These are phyloP conservation scores for Ganaspis brasiliensis DNA, from an alignment of 2,888 invertebrate genomes.

Conservation along the genomic window DNA sequence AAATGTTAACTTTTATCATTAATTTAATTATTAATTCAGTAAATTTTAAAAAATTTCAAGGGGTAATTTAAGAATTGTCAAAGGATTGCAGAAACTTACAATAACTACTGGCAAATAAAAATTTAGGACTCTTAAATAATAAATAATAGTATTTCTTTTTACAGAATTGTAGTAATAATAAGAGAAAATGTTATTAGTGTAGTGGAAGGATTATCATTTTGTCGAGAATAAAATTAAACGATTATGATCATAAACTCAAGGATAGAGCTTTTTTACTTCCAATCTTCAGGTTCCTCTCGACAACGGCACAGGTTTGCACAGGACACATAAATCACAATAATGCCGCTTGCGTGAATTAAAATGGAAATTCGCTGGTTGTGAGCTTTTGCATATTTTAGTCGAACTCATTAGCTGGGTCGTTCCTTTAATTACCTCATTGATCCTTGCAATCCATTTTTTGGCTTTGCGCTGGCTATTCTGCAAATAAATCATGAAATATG, in stretches of 20 bases:
- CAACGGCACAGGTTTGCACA: slow-evolving; percentile 35
- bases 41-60: too few relatives aligned
- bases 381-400: slow-evolving; percentile 38
- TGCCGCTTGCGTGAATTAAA: slow-evolving; percentile 32
- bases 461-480: not conserved
- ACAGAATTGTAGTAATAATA: too few relatives aligned
- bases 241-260: not conserved
- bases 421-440: slow-evolving; percentile 28
- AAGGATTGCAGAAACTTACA: too few relatives aligned
- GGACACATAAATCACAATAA: slow-evolving; percentile 37
- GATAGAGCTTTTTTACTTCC: slow-evolving; percentile 25
- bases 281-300: slow-evolving; percentile 12
- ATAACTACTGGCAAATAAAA: too few relatives aligned
- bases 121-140: too few relatives aligned
- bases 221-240: not conserved
- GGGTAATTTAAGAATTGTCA: too few relatives aligned
- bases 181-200: not conserved
- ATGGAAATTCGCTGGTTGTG: slow-evolving; percentile 25
- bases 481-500: not conserved
- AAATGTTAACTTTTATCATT: too few relatives aligned
- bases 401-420: slow-evolving; percentile 23
- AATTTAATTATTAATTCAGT: too few relatives aligned
- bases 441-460: not conserved
- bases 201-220: not conserved
- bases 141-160: too few relatives aligned